Evolutionary conservation across 2,113 vertebrate species (phyloP).

Genomic region (Odocoileus hemionus): DNA sequence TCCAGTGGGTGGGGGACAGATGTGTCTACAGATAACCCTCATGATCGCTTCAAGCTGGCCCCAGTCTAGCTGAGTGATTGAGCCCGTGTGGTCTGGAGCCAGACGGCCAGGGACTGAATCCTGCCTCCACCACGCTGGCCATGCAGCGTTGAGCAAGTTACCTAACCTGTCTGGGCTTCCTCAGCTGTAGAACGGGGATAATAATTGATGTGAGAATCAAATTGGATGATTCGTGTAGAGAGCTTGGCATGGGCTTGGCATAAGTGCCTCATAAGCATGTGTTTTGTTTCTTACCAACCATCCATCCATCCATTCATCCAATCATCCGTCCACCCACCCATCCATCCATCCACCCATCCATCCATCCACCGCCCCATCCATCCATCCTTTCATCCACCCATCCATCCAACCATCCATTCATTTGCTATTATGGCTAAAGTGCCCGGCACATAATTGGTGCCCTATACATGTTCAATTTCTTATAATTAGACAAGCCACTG

Average conservation of each 20-base stretch:
- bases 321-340: too few species aligned
- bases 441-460: neutral
- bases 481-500: rapidly evolving
- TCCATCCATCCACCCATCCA: neutral
- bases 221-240: neutral
- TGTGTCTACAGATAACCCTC: too few species aligned
- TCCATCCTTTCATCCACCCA: rapidly evolving
- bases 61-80: neutral
- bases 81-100: neutral
- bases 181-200: neutral
- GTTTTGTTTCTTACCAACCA: neutral
- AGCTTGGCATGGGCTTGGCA: neutral
- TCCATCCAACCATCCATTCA: neutral
- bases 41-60: rapidly evolving
- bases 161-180: neutral
- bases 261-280: rapidly evolving
- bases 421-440: neutral
- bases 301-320: neutral
- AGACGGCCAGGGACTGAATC: neutral
- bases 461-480: neutral
- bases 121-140: neutral
- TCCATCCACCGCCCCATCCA: rapidly evolving
- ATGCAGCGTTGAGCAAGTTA: neutral
- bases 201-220: neutral
- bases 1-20: rapidly evolving